phyloP scores from a whole-genome alignment of 2,888 invertebrate genomes.

The Aleiodes leptofemur region DNA sequence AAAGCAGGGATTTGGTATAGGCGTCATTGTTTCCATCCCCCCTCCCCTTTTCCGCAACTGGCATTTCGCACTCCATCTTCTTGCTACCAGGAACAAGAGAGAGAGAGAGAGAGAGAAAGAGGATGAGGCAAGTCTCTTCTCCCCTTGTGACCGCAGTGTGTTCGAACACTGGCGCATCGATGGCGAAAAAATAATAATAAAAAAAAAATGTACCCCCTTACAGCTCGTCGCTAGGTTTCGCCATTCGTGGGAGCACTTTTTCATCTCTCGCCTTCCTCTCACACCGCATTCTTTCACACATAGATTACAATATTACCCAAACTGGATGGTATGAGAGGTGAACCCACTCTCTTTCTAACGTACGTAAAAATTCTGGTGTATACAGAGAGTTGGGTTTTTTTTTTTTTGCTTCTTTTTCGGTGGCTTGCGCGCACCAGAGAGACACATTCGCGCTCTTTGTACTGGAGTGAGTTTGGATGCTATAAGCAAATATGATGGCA shows the following conservation, averaged over 20 bases:
- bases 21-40: slow-evolving; percentile 71
- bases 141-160: slow-evolving; percentile 26
- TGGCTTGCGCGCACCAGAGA: slow-evolving; percentile 28
- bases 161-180: slow-evolving; percentile 24
- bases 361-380: neutral
- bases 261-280: slow-evolving; percentile 68
- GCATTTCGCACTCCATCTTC: slow-evolving; percentile 18
- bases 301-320: slow-evolving; percentile 74
- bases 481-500: slow-evolving; percentile 19
- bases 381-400: neutral
- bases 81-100: neutral
- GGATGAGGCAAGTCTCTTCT: slow-evolving; percentile 25
- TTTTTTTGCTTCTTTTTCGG: slow-evolving; percentile 16
- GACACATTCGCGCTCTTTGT: slow-evolving; percentile 39
- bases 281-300: slow-evolving; percentile 72
- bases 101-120: slow-evolving; percentile 2
- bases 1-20: slow-evolving; percentile 69
- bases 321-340: slow-evolving; percentile 43
- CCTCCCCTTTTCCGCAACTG: slow-evolving; percentile 49
- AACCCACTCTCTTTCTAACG: slow-evolving; percentile 48
- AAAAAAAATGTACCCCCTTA: slow-evolving; percentile 25
- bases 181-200: neutral
- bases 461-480: slow-evolving; percentile 18
- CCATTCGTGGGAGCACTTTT: slow-evolving; percentile 71
- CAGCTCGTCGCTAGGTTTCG: slow-evolving; percentile 43